Evolutionary conservation across 2,797 vertebrate species (phyloP).

Genomic region (Decapterus maruadsi): DNA sequence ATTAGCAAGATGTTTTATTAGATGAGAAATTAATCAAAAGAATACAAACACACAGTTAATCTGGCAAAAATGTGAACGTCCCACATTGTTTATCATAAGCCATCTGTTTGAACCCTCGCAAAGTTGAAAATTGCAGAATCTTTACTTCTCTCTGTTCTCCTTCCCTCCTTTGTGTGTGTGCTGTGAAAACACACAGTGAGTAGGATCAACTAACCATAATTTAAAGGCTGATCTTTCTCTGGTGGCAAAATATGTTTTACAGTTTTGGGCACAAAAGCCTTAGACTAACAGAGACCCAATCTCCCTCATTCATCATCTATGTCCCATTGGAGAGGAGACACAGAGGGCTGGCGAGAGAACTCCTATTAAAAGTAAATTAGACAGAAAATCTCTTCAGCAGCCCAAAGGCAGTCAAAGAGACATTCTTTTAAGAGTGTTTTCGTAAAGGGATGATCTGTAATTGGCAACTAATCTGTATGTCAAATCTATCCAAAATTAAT

Average conservation of each 20-base stretch:
- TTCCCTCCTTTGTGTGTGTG: slow-evolving; percentile 53
- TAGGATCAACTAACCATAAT: slow-evolving; percentile 49
- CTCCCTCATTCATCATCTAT: slow-evolving; percentile 63
- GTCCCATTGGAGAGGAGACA: slow-evolving; percentile 54
- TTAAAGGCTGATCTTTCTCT: slow-evolving; percentile 56
- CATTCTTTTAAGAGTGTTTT: slow-evolving; percentile 49
- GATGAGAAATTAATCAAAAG: slow-evolving; percentile 83
- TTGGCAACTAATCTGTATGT: slow-evolving; percentile 38
- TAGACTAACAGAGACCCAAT: slow-evolving; percentile 61
- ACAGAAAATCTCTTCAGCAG: slow-evolving; percentile 75
- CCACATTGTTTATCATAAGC: slow-evolving; percentile 81
- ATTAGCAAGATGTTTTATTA: slow-evolving; percentile 85
- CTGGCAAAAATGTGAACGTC: slow-evolving; percentile 81
- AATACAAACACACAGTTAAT: slow-evolving; percentile 83
- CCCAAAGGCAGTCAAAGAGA: slow-evolving; percentile 52
- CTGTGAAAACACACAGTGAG: slow-evolving; percentile 62
- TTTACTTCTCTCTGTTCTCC: slow-evolving; percentile 65
- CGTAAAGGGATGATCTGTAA: slow-evolving; percentile 31
- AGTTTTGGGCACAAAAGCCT: slow-evolving; percentile 57
- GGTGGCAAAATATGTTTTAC: slow-evolving; percentile 72
- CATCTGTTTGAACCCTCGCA: slow-evolving; percentile 83
- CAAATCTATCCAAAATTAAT: slow-evolving; percentile 39
- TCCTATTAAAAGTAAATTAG: slow-evolving; percentile 73
- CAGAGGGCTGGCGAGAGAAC: slow-evolving; percentile 56
- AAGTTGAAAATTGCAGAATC: slow-evolving; percentile 71